Evolutionary conservation across 2,888 invertebrate genomes (phyloP).

Genomic region (Sympetrum striolatum): DNA sequence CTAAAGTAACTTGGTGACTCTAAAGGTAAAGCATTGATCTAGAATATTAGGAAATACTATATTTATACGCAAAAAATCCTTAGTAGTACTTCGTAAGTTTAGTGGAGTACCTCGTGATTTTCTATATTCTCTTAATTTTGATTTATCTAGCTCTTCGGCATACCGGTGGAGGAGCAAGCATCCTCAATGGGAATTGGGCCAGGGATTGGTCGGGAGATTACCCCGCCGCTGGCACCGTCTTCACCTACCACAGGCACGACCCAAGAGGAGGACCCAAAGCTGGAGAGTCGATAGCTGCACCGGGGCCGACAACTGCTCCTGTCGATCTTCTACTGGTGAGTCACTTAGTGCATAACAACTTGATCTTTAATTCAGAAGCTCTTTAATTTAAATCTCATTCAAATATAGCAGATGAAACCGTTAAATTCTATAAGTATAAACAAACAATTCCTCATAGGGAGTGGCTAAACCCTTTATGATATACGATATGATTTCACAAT

Average conservation of each 20-base stretch:
- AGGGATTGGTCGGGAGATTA: conserved; percentile 76
- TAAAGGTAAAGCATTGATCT: too few relatives aligned
- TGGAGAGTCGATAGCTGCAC: conserved; percentile 76
- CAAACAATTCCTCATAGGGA: not conserved
- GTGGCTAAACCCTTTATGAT: not conserved
- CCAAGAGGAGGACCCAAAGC: conserved; percentile 58
- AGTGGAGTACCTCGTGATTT: not conserved
- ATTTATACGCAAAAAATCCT: too few relatives aligned
- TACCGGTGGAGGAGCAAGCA: conserved; percentile 72
- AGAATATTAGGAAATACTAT: too few relatives aligned
- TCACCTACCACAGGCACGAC: conserved; percentile 78
- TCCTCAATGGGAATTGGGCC: conserved; percentile 85
- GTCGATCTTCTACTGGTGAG: conserved; percentile 79
- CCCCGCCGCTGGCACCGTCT: conserved; percentile 62
- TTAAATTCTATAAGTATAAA: not conserved
- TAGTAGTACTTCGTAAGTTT: too few relatives aligned
- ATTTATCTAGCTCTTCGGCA: conserved; percentile 72
- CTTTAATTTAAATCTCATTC: too few relatives aligned
- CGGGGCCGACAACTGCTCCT: conserved; percentile 80
- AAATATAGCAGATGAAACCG: not conserved
- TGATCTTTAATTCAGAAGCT: not conserved
- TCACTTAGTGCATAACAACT: not conserved
- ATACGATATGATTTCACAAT: too few relatives aligned
- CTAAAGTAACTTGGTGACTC: too few relatives aligned
- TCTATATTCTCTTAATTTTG: conserved; percentile 54